Conservation (phyloP, 2,888 invertebrate genomes). For the Eristalis tenax region DNA sequence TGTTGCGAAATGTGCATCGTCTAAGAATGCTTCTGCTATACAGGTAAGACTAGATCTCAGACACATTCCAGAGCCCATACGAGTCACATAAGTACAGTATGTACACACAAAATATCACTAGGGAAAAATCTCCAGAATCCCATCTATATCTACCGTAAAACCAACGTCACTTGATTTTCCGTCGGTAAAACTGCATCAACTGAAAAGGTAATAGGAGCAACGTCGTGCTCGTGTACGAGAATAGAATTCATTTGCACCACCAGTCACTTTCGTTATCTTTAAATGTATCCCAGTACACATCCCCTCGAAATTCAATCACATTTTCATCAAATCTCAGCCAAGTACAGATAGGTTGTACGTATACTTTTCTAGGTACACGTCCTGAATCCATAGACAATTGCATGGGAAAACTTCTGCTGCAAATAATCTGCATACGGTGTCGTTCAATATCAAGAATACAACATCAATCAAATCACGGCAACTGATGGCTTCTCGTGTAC, state of each 20-base stretch:
- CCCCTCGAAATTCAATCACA: conserved; percentile 63
- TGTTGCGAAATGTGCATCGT: no score
- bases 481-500: conserved; percentile 38
- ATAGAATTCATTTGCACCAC: background rate
- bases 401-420: conserved; percentile 49
- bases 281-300: background rate
- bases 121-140: background rate
- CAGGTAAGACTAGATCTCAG: no score
- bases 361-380: background rate
- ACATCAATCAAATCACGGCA: conserved; percentile 68
- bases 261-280: background rate
- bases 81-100: background rate
- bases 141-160: background rate
- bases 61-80: no score
- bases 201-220: background rate
- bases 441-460: conserved; percentile 58
- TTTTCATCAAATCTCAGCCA: conserved; percentile 43
- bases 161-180: background rate
- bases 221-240: background rate
- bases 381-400: conserved; percentile 10
- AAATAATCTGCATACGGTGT: conserved; percentile 70
- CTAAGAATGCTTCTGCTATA: no score
- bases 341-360: background rate
- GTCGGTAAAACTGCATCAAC: background rate
- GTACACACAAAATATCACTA: no score